Evolutionary conservation across 2,797 vertebrate genomes (phyloP), one percentile per base, ranked within the genome.

Genomic region (Lacerta viridis): DNA sequence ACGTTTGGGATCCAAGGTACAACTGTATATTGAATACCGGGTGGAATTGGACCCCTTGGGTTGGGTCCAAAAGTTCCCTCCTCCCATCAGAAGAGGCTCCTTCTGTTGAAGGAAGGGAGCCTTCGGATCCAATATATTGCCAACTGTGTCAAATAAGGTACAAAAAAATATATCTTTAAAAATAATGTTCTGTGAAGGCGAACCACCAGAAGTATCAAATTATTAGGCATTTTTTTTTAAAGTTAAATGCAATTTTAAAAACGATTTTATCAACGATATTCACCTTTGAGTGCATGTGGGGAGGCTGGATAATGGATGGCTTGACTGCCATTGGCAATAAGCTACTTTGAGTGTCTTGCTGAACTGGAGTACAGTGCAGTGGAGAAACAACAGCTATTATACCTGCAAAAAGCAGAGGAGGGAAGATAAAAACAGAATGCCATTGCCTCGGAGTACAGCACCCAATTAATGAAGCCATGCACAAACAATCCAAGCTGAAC

Each of bases 361-460:
- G 72, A 81, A 81, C 85, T 88, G 90, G 90, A 78, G 95, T 96
- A 89, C 97, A 97, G 8, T 75, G 87, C 92, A 97, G 92, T n/a
- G 96, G 96, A 85, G 97, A 97, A 61, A 97, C 85, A 87, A 97
- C 91, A 8, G 96, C 87, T 71, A 94, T 95, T 50, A 97, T 86
- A 91, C 96, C 98, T 97, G 93, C 36, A 84, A 59, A 91, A 46
- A 55, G 50, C 50, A 55, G 25, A 5, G 41, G n/a, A 0, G 8
- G 27, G 13, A 46, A 4, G 17, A 92, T 87, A 43, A 18, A 92
- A 89, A 59, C 5, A 86, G 18, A 1, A 9, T 72, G 25, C 46
- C 36, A 82, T 75, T 89, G 68, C 69, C 6, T 39, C 74, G n/a
- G 23, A 69, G 43, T 39, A 43, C 8, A 50, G 82, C 89, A 25